These are phyloP conservation scores for Hoplostethus mediterraneus DNA, from an alignment of 2,797 vertebrate species.

Conservation along the genomic window DNA sequence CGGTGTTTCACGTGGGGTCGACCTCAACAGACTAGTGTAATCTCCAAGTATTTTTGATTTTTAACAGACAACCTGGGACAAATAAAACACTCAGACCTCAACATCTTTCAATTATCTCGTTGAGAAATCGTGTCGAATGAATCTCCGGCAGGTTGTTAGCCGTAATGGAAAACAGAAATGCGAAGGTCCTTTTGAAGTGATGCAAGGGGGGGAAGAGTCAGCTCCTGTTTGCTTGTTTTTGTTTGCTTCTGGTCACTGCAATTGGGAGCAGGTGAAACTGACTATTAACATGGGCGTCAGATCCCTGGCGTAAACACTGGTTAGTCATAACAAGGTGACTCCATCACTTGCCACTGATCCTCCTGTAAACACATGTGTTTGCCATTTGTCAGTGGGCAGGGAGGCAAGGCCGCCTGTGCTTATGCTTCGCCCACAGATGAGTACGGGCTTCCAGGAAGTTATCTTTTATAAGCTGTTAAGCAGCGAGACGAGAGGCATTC, in stretches of 20 bases:
- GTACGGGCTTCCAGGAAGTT: slow-evolving; percentile 63
- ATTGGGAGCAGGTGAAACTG: slow-evolving; percentile 65
- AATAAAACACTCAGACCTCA: background rate
- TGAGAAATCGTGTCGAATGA: slow-evolving; percentile 10
- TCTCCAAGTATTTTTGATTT: background rate
- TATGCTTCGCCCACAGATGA: slow-evolving; percentile 34
- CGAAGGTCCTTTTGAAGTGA: slow-evolving; percentile 40
- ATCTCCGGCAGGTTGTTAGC: slow-evolving; percentile 29
- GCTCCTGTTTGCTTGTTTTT: slow-evolving; percentile 37
- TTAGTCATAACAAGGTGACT: slow-evolving; percentile 63
- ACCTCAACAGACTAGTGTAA: background rate
- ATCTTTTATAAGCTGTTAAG: slow-evolving; percentile 38
- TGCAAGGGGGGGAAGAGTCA: slow-evolving; percentile 18
- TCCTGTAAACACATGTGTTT: slow-evolving; percentile 72
- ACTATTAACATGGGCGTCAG: slow-evolving; percentile 60
- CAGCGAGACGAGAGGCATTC: slow-evolving; percentile 13
- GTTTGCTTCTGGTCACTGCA: slow-evolving; percentile 37
- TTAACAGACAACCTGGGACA: background rate
- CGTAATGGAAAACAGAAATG: slow-evolving; percentile 28
- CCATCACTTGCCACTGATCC: slow-evolving; percentile 55
- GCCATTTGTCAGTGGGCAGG: slow-evolving; percentile 58
- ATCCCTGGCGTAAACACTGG: slow-evolving; percentile 66
- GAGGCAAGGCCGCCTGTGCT: slow-evolving; percentile 28
- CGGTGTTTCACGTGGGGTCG: background rate
- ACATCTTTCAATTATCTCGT: background rate